Percentiles rank a stretch among this genome's conserved stretches.
Evolutionary conservation across 1,140 invertebrate genomes (phyloP).

Genomic region (Heliconius hermathena): DNA sequence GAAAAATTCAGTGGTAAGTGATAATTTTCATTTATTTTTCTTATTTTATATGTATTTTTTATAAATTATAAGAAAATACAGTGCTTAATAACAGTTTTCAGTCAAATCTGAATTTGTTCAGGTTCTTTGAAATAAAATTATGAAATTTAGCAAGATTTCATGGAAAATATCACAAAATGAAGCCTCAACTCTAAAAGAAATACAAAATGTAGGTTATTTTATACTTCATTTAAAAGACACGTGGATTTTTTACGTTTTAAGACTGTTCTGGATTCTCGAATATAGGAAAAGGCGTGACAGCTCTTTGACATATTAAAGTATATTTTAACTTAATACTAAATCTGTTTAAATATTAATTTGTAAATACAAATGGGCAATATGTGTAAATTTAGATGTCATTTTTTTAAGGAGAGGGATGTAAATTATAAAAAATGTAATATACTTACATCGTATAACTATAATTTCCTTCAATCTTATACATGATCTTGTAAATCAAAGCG

Average conservation of each 20-base stretch:
- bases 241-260: neutral
- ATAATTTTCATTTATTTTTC: neutral
- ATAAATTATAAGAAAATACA: neutral
- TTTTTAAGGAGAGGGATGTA: no score
- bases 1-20: slow-evolving; percentile 27
- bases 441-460: no score
- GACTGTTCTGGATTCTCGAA: neutral
- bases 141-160: neutral
- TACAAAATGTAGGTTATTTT: slow-evolving; percentile 3
- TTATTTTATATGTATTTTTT: neutral
- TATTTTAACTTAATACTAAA: neutral
- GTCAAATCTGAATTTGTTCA: neutral
- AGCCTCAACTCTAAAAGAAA: neutral
- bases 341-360: neutral
- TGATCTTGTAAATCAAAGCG: no score
- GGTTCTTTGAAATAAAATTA: neutral
- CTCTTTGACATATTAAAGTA: neutral
- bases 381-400: no score
- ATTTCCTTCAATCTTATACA: no score
- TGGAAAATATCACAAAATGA: neutral
- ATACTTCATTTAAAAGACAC: neutral
- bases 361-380: neutral
- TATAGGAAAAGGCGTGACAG: neutral
- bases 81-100: neutral
- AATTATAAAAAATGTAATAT: no score